These are phyloP conservation scores for Epicauta chinensis DNA, from an alignment of 1,140 invertebrate species.

Conservation along the genomic window DNA sequence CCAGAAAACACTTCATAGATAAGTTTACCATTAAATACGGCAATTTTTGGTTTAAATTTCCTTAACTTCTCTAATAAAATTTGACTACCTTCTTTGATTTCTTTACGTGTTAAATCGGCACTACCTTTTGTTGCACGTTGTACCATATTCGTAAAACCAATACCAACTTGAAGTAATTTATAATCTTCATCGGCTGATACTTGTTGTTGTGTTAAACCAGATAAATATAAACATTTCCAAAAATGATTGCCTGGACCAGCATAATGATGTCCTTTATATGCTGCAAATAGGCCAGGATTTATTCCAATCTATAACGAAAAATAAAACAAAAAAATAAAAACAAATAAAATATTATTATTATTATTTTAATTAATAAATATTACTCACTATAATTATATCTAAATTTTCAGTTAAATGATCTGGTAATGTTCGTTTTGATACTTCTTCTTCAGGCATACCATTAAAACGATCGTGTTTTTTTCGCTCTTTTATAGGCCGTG, in stretches of 20 bases:
- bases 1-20: slow-evolving; percentile 97
- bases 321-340: slow-evolving; percentile 20
- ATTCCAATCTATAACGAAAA: slow-evolving; percentile 80
- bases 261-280: slow-evolving; percentile 97
- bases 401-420: slow-evolving; percentile 89
- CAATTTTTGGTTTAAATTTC: slow-evolving; percentile 92
- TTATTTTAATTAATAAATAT: slow-evolving; percentile 9
- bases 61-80: slow-evolving; percentile 86
- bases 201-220: slow-evolving; percentile 88
- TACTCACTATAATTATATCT: slow-evolving; percentile 96
- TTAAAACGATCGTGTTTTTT: slow-evolving; percentile 96
- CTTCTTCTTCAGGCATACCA: slow-evolving; percentile 95
- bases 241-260: slow-evolving; percentile 98
- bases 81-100: slow-evolving; percentile 94
- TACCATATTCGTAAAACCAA: slow-evolving; percentile 98
- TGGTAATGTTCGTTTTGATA: slow-evolving; percentile 83
- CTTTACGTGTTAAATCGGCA: slow-evolving; percentile 89
- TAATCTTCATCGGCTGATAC: slow-evolving; percentile 95
- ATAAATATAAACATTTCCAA: slow-evolving; percentile 96
- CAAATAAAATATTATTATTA: neutral
- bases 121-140: slow-evolving; percentile 90
- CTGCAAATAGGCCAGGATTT: slow-evolving; percentile 93
- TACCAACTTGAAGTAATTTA: slow-evolving; percentile 86
- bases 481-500: slow-evolving; percentile 72
- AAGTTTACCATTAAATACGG: slow-evolving; percentile 96